Evolutionary conservation across 1,140 invertebrate genomes (phyloP), one percentile per base, ranked within the genome.

Genomic region (Penaeus vannamei): DNA sequence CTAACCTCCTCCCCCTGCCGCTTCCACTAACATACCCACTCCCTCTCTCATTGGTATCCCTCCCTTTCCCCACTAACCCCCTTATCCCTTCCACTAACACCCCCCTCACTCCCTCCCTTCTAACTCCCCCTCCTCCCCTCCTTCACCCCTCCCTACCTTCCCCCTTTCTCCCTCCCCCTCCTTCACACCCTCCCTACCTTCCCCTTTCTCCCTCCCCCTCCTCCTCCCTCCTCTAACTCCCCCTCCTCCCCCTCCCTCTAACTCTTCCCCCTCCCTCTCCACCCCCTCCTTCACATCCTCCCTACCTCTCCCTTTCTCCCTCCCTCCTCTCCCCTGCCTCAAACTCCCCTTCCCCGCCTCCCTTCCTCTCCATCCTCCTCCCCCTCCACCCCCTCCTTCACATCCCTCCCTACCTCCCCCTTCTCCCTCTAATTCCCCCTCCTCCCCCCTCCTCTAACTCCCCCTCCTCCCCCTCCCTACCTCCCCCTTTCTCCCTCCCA

Each of bases 161-260:
- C 42, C 79, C 60, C 79, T 53, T 36, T 29, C 79, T 81, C 79
- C 60, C 79, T 59, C 79, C 60, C 79, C 29, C 79, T 80, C n/a
- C 72, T 77, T 36, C 10, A 10, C 10, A 1, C 10, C 53, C 4
- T 2, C 8, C 53, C 53, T 17, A 0, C 12, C 53, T 76, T 17
- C 12, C 53, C 53, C 8, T 12, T 17, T 12, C 53, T 12, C 8
- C 8, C 12, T 1, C 14, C 53, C 10, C 53, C 8, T 1, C 53
- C 12, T 0, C 8, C 53, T 14, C 17, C 53, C 53, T 14, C n/a
- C 22, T 22, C 72, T 77, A 0, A n/a, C 22, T 77, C 10, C 72
- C 7, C 36, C 36, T 22, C 29, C 7, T 26, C 77, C 32, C 5
- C 0, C 32, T 20, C 12, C 26, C 77, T 36, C n/a, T n/a, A n/a